Evolutionary conservation across 2,888 invertebrate genomes (phyloP).

Genomic region (Beris chalybata): DNA sequence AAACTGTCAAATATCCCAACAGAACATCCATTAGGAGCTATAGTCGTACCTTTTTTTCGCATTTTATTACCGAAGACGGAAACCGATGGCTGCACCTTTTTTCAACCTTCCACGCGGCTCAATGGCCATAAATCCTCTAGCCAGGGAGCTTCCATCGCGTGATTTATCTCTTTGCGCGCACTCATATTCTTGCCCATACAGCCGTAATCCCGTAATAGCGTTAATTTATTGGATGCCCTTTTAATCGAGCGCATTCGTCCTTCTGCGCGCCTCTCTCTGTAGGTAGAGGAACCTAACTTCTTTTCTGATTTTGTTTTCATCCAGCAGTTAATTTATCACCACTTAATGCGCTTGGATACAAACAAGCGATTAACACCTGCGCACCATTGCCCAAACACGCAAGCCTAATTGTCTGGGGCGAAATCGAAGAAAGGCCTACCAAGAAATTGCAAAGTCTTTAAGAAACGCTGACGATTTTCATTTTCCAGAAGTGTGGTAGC

Average conservation of each 20-base stretch:
- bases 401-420: slow-evolving; percentile 34
- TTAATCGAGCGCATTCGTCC: slow-evolving; percentile 27
- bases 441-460: too few relatives aligned
- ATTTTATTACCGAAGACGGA: neutral
- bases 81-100: neutral
- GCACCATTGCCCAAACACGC: slow-evolving; percentile 33
- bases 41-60: neutral
- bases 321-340: slow-evolving; percentile 33
- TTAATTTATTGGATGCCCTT: slow-evolving; percentile 37
- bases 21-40: slow-evolving; percentile 4
- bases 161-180: slow-evolving; percentile 32
- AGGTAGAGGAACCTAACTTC: too few relatives aligned
- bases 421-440: slow-evolving; percentile 1
- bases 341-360: slow-evolving; percentile 32
- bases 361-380: slow-evolving; percentile 39
- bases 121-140: slow-evolving; percentile 10
- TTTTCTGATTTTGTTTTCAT: slow-evolving; percentile 1
- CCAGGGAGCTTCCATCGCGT: slow-evolving; percentile 32
- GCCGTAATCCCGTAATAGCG: slow-evolving; percentile 29
- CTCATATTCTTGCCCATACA: slow-evolving; percentile 25
- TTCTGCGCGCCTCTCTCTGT: neutral
- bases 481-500: neutral
- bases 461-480: neutral
- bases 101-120: neutral
- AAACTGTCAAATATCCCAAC: slow-evolving; percentile 6